A percentile compares a stretch with the other conserved stretches of the same genome.
Conservation (phyloP, 2,797 vertebrate species). For the Ateles fusciceps region DNA sequence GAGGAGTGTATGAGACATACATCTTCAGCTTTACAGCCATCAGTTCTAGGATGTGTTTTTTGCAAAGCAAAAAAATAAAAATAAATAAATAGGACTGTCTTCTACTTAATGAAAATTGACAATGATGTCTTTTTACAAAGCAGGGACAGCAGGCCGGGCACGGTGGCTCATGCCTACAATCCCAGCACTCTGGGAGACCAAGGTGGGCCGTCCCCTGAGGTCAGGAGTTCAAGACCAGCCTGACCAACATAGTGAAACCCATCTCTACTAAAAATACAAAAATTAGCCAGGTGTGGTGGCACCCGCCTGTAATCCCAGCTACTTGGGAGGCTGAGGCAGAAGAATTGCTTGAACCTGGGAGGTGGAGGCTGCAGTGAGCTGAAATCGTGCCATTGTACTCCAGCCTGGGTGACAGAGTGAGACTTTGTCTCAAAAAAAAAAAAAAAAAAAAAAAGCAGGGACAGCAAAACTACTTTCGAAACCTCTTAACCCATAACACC, state of each 20-base stretch:
- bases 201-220: background rate
- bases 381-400: background rate
- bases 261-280: background rate
- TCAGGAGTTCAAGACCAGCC: background rate
- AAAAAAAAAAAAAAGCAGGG: background rate
- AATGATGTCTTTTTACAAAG: background rate
- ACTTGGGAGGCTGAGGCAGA: background rate
- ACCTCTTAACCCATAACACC: background rate
- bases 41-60: background rate
- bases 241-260: background rate
- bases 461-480: background rate
- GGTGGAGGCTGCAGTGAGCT: background rate
- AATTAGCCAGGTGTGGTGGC: background rate
- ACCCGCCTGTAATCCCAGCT: background rate
- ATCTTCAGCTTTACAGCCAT: background rate
- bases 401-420: background rate
- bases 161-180: background rate
- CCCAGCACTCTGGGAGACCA: background rate
- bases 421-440: too few species aligned
- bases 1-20: background rate
- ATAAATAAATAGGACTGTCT: background rate
- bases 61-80: background rate
- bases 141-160: background rate
- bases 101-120: background rate
- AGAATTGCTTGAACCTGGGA: background rate